Evolutionary conservation across 2,797 vertebrate genomes (phyloP), one percentile per base, ranked within the genome.

Genomic region (Notolepis coatsorum): DNA sequence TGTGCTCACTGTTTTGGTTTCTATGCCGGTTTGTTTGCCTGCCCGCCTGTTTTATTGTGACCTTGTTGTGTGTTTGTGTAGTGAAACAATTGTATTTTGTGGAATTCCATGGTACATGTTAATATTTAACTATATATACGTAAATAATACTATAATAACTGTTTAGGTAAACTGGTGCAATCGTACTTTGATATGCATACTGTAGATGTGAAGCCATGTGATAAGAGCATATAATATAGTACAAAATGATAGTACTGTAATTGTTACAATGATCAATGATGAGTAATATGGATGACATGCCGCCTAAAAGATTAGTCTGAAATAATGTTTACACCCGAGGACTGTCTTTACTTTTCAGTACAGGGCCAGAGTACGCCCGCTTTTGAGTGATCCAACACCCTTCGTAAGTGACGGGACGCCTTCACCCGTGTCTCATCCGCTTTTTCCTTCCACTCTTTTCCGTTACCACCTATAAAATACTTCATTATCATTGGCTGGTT

Each of bases 281-380:
- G n/a, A n/a, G n/a, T n/a, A n/a, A n/a, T n/a, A n/a, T n/a, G n/a
- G n/a, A n/a, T n/a, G n/a, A n/a, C n/a, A n/a, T n/a, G n/a, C n/a
- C n/a, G n/a, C n/a, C n/a, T n/a, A n/a, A n/a, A n/a, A n/a, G 21
- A 43, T 57, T 13, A 53, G 47, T 9, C 21, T 28, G 60, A n/a
- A n/a, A n/a, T n/a, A 41, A 59, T 42, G 65, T 81, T 88, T 85
- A 93, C 81, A 80, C 76, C 0, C 5, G 20, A 47, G 67, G 86
- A 69, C 65, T 93, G 84, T 92, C 88, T 91, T 93, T 93, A 89
- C 85, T 87, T 91, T 95, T 91, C 95, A 97, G 96, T 68, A 56
- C 89, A 30, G 91, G 92, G 81, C 92, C 91, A 82, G 94, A 94
- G 87, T 94, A 92, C 91, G 95, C 94, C 87, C 92, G 94, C 61